A percentile compares a stretch with the other conserved stretches of the same genome.
Conservation (phyloP, 2,888 invertebrate species). For the Eristalis arbustorum region DNA sequence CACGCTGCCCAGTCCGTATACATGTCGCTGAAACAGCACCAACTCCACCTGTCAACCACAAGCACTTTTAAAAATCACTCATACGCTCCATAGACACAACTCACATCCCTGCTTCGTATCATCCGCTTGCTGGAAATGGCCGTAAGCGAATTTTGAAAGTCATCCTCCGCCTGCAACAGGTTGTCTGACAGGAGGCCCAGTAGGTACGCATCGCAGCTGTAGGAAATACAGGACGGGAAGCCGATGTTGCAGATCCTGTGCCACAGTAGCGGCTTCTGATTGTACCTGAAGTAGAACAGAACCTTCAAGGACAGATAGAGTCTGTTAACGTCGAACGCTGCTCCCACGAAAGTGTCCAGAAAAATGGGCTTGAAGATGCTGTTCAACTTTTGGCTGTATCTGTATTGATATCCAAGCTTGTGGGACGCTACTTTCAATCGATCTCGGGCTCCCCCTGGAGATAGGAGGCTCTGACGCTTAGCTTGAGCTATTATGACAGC, state of each 20-base stretch:
- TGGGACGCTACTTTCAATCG: too few species aligned
- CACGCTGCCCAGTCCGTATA: neutral
- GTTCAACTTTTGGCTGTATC: too few species aligned
- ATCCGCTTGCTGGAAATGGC: neutral
- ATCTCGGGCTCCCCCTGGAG: too few species aligned
- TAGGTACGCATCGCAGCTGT: neutral
- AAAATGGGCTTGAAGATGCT: neutral
- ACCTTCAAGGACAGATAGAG: neutral
- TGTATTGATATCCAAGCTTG: too few species aligned
- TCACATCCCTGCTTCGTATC: neutral
- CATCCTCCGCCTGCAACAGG: neutral
- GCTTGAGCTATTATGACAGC: too few species aligned
- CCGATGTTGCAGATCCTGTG: neutral
- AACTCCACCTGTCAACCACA: neutral
- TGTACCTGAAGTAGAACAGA: neutral
- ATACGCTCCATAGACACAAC: neutral
- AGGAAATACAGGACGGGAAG: neutral
- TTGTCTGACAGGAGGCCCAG: neutral
- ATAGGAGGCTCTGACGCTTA: too few species aligned
- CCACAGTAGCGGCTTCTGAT: neutral
- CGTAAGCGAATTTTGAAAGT: neutral
- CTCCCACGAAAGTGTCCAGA: neutral
- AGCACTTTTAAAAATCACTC: neutral
- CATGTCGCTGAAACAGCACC: neutral
- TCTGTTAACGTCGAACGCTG: neutral